A percentile compares a stretch with the other conserved stretches of the same genome.
Conservation (phyloP, 2,797 vertebrate genomes). For the Acanthis flammea region DNA sequence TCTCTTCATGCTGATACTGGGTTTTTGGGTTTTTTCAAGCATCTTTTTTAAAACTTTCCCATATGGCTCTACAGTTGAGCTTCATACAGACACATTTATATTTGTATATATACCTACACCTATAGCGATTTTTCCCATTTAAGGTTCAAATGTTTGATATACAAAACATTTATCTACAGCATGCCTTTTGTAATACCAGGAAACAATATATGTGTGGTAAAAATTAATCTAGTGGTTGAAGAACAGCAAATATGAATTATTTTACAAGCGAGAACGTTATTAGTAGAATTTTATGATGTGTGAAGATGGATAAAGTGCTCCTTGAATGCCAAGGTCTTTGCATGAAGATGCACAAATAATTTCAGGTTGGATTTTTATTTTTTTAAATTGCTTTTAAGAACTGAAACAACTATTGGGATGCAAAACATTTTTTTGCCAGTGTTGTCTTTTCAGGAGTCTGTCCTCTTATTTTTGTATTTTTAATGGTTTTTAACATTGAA, state of each 20-base stretch:
- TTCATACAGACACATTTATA: neutral
- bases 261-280: slow-evolving; percentile 66
- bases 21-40: neutral
- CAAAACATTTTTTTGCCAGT: neutral
- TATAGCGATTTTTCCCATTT: neutral
- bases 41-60: neutral
- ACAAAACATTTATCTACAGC: neutral
- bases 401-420: slow-evolving; percentile 1
- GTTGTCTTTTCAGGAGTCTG: neutral
- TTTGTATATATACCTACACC: neutral
- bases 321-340: slow-evolving; percentile 69
- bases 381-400: slow-evolving; percentile 40
- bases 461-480: slow-evolving; percentile 37
- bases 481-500: neutral
- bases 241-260: slow-evolving; percentile 71
- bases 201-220: slow-evolving; percentile 1
- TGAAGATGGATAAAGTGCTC: slow-evolving; percentile 50
- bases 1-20: neutral
- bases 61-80: neutral
- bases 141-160: neutral
- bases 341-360: slow-evolving; percentile 74
- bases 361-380: slow-evolving; percentile 58
- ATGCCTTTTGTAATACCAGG: neutral
- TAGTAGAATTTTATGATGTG: slow-evolving; percentile 74
- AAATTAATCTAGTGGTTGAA: slow-evolving; percentile 38